These are phyloP conservation scores for Gymnoscelis rufifasciata DNA, from an alignment of 2,888 invertebrate genomes.

Conservation along the genomic window DNA sequence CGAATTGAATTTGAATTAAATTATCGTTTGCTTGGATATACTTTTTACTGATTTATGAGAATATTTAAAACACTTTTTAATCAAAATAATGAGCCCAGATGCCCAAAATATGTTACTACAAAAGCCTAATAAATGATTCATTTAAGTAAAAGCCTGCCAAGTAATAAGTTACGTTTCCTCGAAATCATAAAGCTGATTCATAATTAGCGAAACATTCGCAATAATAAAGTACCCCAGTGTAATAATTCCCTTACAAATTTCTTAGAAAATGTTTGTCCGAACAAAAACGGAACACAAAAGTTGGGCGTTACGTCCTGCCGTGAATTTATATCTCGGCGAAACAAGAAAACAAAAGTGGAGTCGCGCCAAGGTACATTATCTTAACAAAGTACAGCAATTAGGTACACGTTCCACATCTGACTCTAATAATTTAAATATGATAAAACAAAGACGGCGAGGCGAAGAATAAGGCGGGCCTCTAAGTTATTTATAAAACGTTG, in stretches of 20 bases:
- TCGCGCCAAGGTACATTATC: conserved; percentile 79
- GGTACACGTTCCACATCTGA: conserved; percentile 79
- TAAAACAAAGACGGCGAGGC: conserved; percentile 72
- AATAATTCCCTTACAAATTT: conserved; percentile 53
- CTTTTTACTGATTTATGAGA: neutral
- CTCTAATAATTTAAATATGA: conserved; percentile 80
- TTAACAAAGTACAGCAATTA: conserved; percentile 80
- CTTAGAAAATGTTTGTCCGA: conserved; percentile 56
- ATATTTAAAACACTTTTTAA: neutral
- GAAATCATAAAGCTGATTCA: conserved; percentile 25
- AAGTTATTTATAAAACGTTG: conserved; percentile 78
- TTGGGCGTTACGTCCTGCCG: conserved; percentile 68
- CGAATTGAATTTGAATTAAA: conserved; percentile 31
- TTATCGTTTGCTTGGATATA: conserved; percentile 23
- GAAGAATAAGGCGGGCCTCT: conserved; percentile 69
- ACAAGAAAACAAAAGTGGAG: conserved; percentile 79
- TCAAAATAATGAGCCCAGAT: neutral
- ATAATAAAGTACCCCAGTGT: conserved; percentile 56
- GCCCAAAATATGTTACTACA: neutral
- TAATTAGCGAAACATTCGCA: conserved; percentile 32
- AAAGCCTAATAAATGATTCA: neutral
- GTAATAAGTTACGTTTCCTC: conserved; percentile 18
- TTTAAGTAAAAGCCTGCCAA: conserved; percentile 12
- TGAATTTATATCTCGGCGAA: conserved; percentile 73
- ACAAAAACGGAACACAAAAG: conserved; percentile 73